Conservation (phyloP, 2,888 invertebrate genomes). For the Hypomecis atomaria region DNA sequence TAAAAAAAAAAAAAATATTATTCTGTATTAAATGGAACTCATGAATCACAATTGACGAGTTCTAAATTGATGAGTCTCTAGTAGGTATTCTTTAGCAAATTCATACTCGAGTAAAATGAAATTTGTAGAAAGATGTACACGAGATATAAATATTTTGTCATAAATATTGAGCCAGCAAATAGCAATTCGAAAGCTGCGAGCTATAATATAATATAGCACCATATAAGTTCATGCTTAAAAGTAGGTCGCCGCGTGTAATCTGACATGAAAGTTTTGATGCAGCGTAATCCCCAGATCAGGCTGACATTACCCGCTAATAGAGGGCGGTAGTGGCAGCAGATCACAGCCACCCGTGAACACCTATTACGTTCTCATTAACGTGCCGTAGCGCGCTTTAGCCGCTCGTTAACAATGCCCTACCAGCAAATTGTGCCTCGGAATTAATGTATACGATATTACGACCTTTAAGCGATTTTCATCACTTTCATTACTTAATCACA, state of each 20-base stretch:
- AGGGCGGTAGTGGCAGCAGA: conserved; percentile 54
- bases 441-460: conserved; percentile 61
- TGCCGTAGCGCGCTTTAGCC: conserved; percentile 65
- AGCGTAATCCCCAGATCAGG: conserved; percentile 32
- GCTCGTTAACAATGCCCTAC: conserved; percentile 69
- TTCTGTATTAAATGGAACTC: too few relatives aligned
- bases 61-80: too few relatives aligned
- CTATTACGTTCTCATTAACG: conserved; percentile 76
- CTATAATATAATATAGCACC: too few relatives aligned
- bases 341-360: conserved; percentile 61
- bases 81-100: neutral
- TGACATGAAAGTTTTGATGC: conserved; percentile 29
- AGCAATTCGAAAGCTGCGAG: conserved; percentile 6
- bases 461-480: conserved; percentile 44
- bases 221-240: conserved; percentile 4
- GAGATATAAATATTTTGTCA: neutral
- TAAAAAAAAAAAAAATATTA: too few relatives aligned
- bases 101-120: neutral
- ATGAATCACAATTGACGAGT: too few relatives aligned
- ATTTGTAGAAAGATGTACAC: neutral
- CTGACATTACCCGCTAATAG: conserved; percentile 32
- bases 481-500: conserved; percentile 41
- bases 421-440: conserved; percentile 66
- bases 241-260: conserved; percentile 17
- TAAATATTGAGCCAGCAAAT: conserved; percentile 2